Conservation (phyloP, 2,797 vertebrate genomes). For the Buphagus erythrorhynchus region DNA sequence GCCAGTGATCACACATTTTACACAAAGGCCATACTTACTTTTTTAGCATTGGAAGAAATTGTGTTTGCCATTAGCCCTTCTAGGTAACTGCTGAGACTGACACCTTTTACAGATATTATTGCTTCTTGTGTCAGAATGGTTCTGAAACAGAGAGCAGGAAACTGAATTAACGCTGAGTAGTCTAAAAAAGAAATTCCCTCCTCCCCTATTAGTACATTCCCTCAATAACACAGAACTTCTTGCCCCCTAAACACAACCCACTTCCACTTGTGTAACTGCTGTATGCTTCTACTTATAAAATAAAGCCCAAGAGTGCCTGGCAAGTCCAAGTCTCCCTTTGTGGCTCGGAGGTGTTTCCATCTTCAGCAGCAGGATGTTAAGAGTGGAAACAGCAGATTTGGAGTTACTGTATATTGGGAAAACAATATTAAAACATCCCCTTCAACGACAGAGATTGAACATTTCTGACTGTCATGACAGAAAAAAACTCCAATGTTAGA, state of each 20-base stretch:
- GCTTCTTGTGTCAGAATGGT: slow-evolving; percentile 96
- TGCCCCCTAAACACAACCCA: not conserved
- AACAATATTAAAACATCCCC: not conserved
- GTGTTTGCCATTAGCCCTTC: slow-evolving; percentile 94
- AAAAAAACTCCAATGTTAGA: not conserved
- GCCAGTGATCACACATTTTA: not conserved
- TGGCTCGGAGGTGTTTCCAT: not conserved
- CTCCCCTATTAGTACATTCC: not conserved
- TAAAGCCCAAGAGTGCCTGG: not conserved
- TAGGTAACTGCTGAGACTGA: slow-evolving; percentile 96
- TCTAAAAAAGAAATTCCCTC: not conserved
- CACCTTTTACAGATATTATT: slow-evolving; percentile 95
- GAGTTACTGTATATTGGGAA: not conserved
- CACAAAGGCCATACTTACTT: slow-evolving; percentile 78
- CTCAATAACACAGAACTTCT: not conserved
- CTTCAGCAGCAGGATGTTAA: not conserved
- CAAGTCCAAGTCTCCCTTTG: not conserved
- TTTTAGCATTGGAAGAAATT: slow-evolving; percentile 94
- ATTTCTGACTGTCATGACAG: not conserved
- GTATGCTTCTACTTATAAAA: not conserved
- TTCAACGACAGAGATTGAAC: not conserved
- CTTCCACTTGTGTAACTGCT: not conserved
- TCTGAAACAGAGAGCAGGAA: slow-evolving; percentile 71
- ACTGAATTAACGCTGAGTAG: not conserved
- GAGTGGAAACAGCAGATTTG: not conserved